A percentile compares a stretch with the other conserved stretches of the same genome.
These are phyloP conservation scores for Tanaodytes sp. DNA, from an alignment of 2,888 invertebrate genomes.

Conservation along the genomic window DNA sequence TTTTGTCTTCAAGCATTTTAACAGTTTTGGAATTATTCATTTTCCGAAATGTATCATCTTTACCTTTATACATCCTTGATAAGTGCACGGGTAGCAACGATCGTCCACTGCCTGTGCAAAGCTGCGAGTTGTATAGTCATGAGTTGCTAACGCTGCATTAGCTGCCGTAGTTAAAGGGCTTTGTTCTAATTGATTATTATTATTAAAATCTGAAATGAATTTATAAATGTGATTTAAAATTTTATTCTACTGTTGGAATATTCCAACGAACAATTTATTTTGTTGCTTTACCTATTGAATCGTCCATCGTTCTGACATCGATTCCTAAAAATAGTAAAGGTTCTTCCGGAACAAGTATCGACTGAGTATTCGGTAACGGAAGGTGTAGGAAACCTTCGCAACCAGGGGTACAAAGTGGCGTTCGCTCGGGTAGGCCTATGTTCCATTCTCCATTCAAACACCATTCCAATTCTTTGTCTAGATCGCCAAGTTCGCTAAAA, in stretches of 20 bases:
- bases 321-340: slow-evolving; percentile 71
- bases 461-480: slow-evolving; percentile 70
- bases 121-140: slow-evolving; percentile 71
- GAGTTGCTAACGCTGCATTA: slow-evolving; percentile 70
- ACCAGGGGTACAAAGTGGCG: slow-evolving; percentile 76
- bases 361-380: slow-evolving; percentile 63
- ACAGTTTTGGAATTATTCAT: too few relatives aligned
- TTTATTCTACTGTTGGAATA: neutral
- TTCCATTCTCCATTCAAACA: slow-evolving; percentile 70
- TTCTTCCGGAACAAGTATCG: slow-evolving; percentile 68
- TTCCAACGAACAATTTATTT: neutral
- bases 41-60: too few relatives aligned
- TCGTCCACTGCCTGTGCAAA: slow-evolving; percentile 66
- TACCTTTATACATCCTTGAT: slow-evolving; percentile 71
- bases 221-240: neutral
- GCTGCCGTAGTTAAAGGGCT: slow-evolving; percentile 63
- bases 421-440: slow-evolving; percentile 74
- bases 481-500: slow-evolving; percentile 66
- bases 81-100: slow-evolving; percentile 71
- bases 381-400: slow-evolving; percentile 75
- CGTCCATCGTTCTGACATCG: slow-evolving; percentile 69
- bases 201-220: slow-evolving; percentile 66
- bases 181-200: slow-evolving; percentile 67
- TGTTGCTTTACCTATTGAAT: slow-evolving; percentile 42
- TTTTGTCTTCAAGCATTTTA: too few relatives aligned